phyloP scores from a whole-genome alignment of 2,113 vertebrate species.

The Cyanoliseus patagonus region DNA sequence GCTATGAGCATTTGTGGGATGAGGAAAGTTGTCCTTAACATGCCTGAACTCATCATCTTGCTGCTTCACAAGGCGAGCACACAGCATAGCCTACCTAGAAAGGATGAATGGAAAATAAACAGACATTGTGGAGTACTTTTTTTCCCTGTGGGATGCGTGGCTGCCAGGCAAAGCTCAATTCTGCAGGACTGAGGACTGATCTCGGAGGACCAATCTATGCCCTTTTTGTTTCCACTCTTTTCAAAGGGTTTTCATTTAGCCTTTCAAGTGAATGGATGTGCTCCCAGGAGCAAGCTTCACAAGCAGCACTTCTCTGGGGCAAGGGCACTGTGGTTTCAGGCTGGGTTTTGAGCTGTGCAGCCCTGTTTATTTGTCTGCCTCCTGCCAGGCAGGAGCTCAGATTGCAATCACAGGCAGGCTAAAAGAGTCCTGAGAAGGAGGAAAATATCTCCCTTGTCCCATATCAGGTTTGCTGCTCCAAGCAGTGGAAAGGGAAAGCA shows the following conservation, averaged over 20 bases:
- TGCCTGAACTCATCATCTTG: neutral
- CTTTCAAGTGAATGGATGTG: neutral
- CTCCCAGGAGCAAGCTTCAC: neutral
- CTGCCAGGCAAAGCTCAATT: neutral
- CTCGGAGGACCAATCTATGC: neutral
- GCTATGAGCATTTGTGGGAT: neutral
- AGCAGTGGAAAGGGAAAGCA: neutral
- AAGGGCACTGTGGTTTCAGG: neutral
- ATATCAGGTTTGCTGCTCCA: fast-evolving
- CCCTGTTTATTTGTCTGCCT: neutral
- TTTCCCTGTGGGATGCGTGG: neutral
- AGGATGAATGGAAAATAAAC: neutral
- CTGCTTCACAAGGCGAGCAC: neutral
- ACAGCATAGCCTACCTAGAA: neutral
- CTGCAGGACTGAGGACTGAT: neutral
- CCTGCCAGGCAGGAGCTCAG: neutral
- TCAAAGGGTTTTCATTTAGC: neutral
- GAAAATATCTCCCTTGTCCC: neutral
- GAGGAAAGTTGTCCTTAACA: neutral
- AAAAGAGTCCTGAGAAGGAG: neutral
- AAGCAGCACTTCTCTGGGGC: neutral
- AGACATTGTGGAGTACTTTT: neutral
- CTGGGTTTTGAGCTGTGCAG: neutral
- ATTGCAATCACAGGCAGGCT: neutral
- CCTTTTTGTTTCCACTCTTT: neutral